Evolutionary conservation across 1,140 invertebrate genomes (phyloP), one percentile per base, ranked within the genome.

Genomic region (Trichomalopsis sarcophagae): DNA sequence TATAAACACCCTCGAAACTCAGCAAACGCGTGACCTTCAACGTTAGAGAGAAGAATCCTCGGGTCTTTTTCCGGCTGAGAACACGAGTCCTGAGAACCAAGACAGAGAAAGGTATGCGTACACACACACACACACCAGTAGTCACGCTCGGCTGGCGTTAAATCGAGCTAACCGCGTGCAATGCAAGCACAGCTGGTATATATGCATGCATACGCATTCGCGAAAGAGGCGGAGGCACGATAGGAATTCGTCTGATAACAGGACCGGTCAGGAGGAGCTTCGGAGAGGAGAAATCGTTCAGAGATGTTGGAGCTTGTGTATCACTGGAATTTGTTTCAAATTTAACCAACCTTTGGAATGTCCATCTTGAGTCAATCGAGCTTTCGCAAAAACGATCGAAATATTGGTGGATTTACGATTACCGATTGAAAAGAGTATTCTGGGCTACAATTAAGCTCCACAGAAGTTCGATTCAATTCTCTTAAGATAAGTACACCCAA

Each of bases 211-310:
- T 62, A 62, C 55, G 55, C 55, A 62, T 62, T 62, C 55, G 55
- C 21, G 21, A 62, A 71, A 71, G 68, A 27, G 68, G 68, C 2
- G 68, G 68, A 27, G 68, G 68, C 68, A 30, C 68, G 68, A 5
- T 27, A 30, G 68, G 68, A 71, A 71, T 71, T 71, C 9, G 68
- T n/a, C 23, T 33, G 68, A 71, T 71, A 71, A 71, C 68, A 71
- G 68, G 68, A 27, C 68, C 27, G 23, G 68, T 5, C 0, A 44
- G 40, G 10, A 71, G 68, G 10, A 71, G 68, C 68, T 71, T 33
- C 68, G 68, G 23, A 69, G 27, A 9, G 17, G 23, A 69, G 5
- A 27, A 27, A 27, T 27, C 2, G 27, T 27, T 1, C 21, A 9
- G 4, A 40, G 36, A 40, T 40, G 36, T 40, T 9, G 36, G 5